Conservation (phyloP, 2,113 vertebrate genomes). For the Cisticola juncidis region DNA sequence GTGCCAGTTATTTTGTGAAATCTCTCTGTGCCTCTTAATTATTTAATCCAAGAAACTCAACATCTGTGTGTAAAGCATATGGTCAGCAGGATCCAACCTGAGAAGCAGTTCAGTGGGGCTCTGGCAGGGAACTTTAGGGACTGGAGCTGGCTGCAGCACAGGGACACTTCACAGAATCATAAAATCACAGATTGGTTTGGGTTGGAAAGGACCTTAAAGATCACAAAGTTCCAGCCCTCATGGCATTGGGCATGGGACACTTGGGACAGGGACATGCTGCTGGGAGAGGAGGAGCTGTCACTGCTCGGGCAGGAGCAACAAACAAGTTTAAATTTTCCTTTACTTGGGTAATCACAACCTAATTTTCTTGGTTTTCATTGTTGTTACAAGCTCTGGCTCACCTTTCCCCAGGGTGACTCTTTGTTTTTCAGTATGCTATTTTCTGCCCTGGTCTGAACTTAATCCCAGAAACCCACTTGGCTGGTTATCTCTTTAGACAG, state of each 20-base stretch:
- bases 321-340: neutral
- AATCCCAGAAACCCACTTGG: conserved; percentile 30
- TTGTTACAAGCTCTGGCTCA: neutral
- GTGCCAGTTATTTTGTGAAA: neutral
- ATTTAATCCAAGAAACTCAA: neutral
- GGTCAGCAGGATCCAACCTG: neutral
- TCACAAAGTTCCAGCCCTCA: neutral
- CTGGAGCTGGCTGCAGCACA: neutral
- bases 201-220: neutral
- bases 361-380: neutral
- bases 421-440: neutral
- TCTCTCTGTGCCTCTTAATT: neutral
- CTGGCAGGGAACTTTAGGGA: neutral
- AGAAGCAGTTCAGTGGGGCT: neutral
- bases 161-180: neutral
- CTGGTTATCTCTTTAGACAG: neutral
- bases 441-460: conserved; percentile 3
- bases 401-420: conserved; percentile 8
- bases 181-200: neutral
- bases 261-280: neutral
- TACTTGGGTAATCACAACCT: neutral
- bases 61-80: neutral
- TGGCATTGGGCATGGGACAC: neutral
- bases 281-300: neutral
- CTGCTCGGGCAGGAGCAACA: neutral